Percentiles rank a stretch among this genome's conserved stretches.
Evolutionary conservation across 2,113 vertebrate species (phyloP).

Genomic region (Podilymbus podiceps): DNA sequence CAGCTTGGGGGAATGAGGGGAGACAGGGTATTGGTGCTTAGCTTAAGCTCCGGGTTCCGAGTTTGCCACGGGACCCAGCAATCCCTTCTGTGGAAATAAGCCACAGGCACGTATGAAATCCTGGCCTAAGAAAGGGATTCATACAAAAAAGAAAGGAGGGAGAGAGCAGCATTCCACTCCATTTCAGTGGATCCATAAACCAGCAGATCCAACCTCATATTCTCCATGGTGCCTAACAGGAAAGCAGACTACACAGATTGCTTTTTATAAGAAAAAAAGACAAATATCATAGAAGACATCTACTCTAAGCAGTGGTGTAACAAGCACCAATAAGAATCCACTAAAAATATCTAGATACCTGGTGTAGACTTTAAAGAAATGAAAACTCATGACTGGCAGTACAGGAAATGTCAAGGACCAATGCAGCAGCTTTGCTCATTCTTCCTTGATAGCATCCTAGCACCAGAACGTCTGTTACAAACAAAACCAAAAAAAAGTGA

Average conservation of each 20-base stretch:
- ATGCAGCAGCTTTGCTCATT: background rate
- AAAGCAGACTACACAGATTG: background rate
- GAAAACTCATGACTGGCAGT: background rate
- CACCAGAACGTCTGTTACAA: background rate
- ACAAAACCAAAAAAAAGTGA: background rate
- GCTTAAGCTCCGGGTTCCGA: background rate
- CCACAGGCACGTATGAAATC: background rate
- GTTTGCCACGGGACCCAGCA: background rate
- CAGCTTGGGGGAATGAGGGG: background rate
- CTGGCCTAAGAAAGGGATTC: background rate
- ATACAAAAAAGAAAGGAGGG: background rate
- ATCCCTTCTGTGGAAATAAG: background rate
- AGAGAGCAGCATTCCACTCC: background rate
- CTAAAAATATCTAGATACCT: background rate
- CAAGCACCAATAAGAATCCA: background rate
- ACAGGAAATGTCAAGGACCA: background rate
- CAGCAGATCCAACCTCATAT: background rate
- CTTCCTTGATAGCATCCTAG: background rate
- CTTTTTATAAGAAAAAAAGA: background rate
- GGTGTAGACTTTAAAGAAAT: background rate
- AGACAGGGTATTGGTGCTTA: background rate
- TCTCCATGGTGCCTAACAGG: fast-evolving
- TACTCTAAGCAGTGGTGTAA: background rate
- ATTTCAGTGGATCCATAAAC: background rate
- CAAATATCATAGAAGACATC: background rate